Evolutionary conservation across 2,113 vertebrate species (phyloP).

Genomic region (Aphelocoma coerulescens): DNA sequence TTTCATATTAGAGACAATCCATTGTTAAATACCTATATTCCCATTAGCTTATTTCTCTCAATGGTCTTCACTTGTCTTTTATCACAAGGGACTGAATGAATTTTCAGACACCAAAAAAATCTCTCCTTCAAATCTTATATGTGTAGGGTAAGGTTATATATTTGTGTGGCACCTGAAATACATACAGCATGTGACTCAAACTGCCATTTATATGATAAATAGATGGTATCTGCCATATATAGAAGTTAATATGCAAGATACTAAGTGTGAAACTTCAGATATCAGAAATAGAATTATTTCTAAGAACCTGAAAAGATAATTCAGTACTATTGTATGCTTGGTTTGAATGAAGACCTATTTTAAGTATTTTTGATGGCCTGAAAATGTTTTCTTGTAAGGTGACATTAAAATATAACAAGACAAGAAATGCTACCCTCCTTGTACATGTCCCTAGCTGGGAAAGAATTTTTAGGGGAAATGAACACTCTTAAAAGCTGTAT

Average conservation of each 20-base stretch:
- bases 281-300: not conserved
- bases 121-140: not conserved
- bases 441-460: not conserved
- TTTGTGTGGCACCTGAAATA: not conserved
- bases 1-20: not conserved
- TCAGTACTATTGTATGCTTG: not conserved
- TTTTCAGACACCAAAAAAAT: not conserved
- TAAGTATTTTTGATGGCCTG: not conserved
- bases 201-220: not conserved
- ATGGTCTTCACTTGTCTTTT: not conserved
- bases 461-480: not conserved
- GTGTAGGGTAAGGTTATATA: not conserved
- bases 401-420: not conserved
- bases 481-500: not conserved
- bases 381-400: not conserved
- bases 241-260: not conserved
- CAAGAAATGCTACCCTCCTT: not conserved
- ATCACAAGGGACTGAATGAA: not conserved
- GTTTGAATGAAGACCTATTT: not conserved
- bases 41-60: not conserved
- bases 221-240: not conserved
- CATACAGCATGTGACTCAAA: not conserved
- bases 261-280: not conserved
- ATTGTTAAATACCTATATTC: not conserved
- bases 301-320: not conserved